Evolutionary conservation across 2,113 vertebrate genomes (phyloP).

Genomic region (Gnathonemus echidnorhynchus): DNA sequence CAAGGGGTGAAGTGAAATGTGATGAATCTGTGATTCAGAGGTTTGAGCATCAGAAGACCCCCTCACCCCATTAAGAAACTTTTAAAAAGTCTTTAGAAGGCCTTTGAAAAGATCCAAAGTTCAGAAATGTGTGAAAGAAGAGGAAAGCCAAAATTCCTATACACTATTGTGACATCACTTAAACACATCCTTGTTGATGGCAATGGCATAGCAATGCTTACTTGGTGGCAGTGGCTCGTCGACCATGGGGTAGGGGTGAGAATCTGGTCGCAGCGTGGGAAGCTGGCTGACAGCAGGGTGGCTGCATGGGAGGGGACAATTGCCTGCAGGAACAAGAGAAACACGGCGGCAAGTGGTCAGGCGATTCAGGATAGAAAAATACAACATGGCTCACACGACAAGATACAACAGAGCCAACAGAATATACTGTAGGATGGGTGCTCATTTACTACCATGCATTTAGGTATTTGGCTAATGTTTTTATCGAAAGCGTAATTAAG

Average conservation of each 20-base stretch:
- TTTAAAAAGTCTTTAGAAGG: neutral
- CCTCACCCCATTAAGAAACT: neutral
- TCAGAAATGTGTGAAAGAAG: neutral
- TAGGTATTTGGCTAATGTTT: neutral
- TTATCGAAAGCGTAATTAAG: neutral
- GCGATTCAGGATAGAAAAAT: neutral
- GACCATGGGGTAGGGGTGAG: constrained; percentile 90
- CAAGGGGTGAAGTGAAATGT: neutral
- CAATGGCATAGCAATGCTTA: constrained; percentile 67
- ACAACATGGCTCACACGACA: neutral
- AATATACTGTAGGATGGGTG: neutral
- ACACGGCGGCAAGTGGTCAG: neutral
- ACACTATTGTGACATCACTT: neutral
- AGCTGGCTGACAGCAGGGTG: constrained; percentile 81
- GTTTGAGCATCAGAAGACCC: neutral
- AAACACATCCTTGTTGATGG: constrained; percentile 12
- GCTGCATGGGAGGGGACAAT: constrained; percentile 73
- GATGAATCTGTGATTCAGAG: neutral
- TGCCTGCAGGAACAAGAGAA: constrained; percentile 63
- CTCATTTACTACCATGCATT: neutral
- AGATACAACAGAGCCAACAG: neutral
- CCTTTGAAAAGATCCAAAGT: neutral
- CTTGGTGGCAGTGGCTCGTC: constrained; percentile 96
- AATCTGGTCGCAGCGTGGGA: constrained; percentile 87
- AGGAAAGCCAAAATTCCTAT: too few relatives aligned